Base-by-base conservation (phyloP, 2,113 vertebrate genomes). In the Sturnira hondurensis region DNA sequence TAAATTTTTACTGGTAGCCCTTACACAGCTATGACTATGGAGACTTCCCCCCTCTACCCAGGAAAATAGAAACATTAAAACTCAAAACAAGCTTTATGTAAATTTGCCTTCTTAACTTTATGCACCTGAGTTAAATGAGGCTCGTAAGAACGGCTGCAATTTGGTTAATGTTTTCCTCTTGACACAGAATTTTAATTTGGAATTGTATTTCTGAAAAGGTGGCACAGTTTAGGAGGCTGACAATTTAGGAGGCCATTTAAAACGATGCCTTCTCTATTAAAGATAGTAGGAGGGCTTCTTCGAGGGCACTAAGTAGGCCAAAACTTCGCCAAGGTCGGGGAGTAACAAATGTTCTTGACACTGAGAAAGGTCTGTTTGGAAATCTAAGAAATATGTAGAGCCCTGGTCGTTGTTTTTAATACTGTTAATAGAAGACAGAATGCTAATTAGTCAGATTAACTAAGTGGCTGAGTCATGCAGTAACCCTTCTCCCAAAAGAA, bases 361-460 rank as follows among this genome's bases (percentile, higher is more conserved):
- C 50, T 36, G 70, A 76, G 96, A 96, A 96, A 97, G 77, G 13
- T 97, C 92, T 98, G 74, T 94, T 98, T 97, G 96, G 93, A 97
- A 97, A 96, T 92, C 73, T 91, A 85, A 4, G 24, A 97, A 96
- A 85, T 92, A 97, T 94, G 89, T 89, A 97, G 96, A 98, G 92
- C 86, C 95, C 88, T 56, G 96, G 96, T 98, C 98, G 96, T 98
- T 98, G 98, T 98, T 98, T 95, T 96, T 98, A 98, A 98, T 97
- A 96, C 93, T 98, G 96, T 98, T 98, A 98, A 98, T 98, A 96
- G 98, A 97, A 43, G 96, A 98, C 97, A 97, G 98, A 98, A 98
- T 98, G 98, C 98, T 98, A 99, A 98, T 98, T 98, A 98, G 98
- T 97, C 97, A 98, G 97, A 98, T 98, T 98, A 98, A 98, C 98